Base-by-base conservation (phyloP, 2,888 invertebrate genomes). In the Arge pagana region DNA sequence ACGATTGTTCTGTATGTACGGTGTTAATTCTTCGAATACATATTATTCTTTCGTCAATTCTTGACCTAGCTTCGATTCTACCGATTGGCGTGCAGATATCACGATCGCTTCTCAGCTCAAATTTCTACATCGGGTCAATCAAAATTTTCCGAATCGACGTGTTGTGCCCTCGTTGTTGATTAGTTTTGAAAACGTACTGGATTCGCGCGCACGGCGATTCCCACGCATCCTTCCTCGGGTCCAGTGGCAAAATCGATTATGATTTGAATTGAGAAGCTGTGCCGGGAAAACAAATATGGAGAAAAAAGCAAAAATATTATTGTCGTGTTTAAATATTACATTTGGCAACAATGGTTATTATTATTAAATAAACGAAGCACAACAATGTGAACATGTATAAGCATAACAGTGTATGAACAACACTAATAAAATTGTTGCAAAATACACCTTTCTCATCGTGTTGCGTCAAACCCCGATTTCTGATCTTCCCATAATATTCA, bases 301-400 rank as follows among this genome's bases (percentile, higher is more conserved):
- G n/a, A 43, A 37, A 7, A 43, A 28, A 19, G 35, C 21, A 45
- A 35, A 24, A 31, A 41, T 52, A 52, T 52, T 52, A 52, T 52
- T 43, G 52, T 52, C 52, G 52, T 52, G 52, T 52, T 52, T 52
- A 52, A 52, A 52, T 52, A 52, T n/a, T n/a, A n/a, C n/a, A n/a
- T 52, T 45, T 52, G 52, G 52, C 35, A 51, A 52, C 42, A 45
- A 31, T 43, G 51, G 48, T 52, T 51, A 51, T 51, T 11, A 11
- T 19, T 30, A 42, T n/a, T 18, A 33, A 45, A 31, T 28, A 18
- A 16, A 39, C 28, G 21, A 30, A 11, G 37, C 36, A 45, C 33
- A 33, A 33, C 7, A 31, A 45, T 52, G 52, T 52, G 28, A 52
- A 52, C 48, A 48, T 52, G 45, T 52, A 43, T 52, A 48, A 37